Conservation (phyloP, 1,140 invertebrate species). For the Cataglyphis hispanica region DNA sequence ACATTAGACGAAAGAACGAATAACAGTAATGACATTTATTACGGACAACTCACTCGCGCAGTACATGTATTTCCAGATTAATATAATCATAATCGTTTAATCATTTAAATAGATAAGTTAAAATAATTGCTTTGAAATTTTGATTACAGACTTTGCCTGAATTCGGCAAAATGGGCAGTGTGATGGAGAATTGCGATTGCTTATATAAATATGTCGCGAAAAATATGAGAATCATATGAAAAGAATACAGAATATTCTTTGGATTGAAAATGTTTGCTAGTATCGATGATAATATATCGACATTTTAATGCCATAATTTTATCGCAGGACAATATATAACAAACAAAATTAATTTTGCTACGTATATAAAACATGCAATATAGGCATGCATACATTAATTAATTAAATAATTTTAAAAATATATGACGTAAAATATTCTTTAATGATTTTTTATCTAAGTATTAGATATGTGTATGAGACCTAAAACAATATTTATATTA, state of each 20-base stretch:
- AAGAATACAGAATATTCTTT: not conserved
- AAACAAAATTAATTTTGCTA: not conserved
- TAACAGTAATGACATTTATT: not conserved
- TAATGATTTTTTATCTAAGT: constrained; percentile 8
- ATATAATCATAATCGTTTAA: not conserved
- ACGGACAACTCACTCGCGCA: not conserved
- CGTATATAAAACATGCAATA: not conserved
- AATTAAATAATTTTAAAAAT: constrained; percentile 14
- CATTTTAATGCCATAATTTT: not conserved
- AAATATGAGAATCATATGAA: not conserved
- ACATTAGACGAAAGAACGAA: not conserved
- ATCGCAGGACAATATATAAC: not conserved
- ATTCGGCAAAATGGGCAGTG: not conserved
- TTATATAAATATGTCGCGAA: not conserved
- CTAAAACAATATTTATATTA: not conserved
- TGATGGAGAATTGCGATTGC: not conserved
- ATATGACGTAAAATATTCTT: not conserved
- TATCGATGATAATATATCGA: not conserved
- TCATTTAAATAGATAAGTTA: not conserved
- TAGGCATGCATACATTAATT: not conserved
- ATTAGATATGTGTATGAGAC: not conserved
- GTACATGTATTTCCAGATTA: no score
- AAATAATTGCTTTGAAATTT: not conserved
- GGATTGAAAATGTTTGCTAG: not conserved
- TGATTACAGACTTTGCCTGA: not conserved